phyloP scores from a whole-genome alignment of 2,113 vertebrate genomes.

The Paramisgurnus dabryanus region DNA sequence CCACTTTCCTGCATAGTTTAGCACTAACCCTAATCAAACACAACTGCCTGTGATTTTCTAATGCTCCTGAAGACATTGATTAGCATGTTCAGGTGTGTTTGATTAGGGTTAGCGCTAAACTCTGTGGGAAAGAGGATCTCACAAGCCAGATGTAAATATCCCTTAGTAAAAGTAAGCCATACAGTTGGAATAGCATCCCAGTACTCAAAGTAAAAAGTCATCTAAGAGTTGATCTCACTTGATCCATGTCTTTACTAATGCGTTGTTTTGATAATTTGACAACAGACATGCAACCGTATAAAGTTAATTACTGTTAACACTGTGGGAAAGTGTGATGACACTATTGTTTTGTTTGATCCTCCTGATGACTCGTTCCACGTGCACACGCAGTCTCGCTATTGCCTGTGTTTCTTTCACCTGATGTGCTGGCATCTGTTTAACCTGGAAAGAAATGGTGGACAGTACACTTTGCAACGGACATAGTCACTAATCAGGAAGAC shows the following conservation, averaged over 20 bases:
- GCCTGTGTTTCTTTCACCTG: neutral
- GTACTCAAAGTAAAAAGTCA: too few relatives aligned
- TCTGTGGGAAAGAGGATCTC: too few relatives aligned
- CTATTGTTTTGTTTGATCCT: conserved; percentile 32
- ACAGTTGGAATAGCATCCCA: too few relatives aligned
- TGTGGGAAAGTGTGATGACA: conserved; percentile 17
- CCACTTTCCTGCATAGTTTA: too few relatives aligned
- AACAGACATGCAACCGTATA: conserved; percentile 32
- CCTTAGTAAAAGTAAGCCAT: too few relatives aligned
- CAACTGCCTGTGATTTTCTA: too few relatives aligned
- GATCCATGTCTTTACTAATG: conserved; percentile 26
- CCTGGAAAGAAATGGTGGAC: conserved; percentile 18
- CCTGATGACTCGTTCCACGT: conserved; percentile 14
- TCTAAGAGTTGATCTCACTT: neutral
- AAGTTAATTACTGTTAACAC: conserved; percentile 16
- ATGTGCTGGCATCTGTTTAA: neutral
- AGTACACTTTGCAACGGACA: conserved; percentile 20
- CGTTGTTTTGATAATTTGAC: conserved; percentile 21
- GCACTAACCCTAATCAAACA: too few relatives aligned
- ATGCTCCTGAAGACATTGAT: too few relatives aligned
- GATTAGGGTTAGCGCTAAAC: too few relatives aligned
- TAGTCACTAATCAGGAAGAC: conserved; percentile 12
- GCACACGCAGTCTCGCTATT: too few relatives aligned
- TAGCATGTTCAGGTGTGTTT: too few relatives aligned
- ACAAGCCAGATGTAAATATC: too few relatives aligned